Evolutionary conservation across 2,888 invertebrate species (phyloP), one percentile per base, ranked within the genome.

Genomic region (Sturmia bella): DNA sequence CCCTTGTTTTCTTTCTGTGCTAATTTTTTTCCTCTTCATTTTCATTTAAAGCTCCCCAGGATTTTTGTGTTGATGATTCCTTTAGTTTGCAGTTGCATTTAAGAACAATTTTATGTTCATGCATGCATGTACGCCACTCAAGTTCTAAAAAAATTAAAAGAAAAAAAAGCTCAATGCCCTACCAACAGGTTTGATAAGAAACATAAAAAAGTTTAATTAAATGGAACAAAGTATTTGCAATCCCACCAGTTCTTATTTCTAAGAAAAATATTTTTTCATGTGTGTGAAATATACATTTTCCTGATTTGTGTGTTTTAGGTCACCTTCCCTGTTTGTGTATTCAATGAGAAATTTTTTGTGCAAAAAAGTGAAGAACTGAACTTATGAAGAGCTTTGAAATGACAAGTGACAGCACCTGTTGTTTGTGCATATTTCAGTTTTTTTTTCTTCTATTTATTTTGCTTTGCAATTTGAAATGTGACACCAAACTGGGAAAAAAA

Each of bases 331-430:
- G 19, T 11, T 13, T 45, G 5, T 24, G 21, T 50, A 6, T 32
- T 15, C 15, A 13, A 24, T 3, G 12, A 21, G 9, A 39, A n/a
- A 27, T 32, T 32, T 7, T 32, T 32, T 32, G 32, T 1, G 9
- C 32, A 32, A 32, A 32, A 32, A 32, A 32, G 7, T 32, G 9
- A 7, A 32, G 32, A 50, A 39, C n/a, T 19, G 9, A 21, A 37
- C 17, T 50, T 13, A 39, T 32, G 21, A 39, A 21, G 19, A 64
- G 37, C 37, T 61, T 37, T 52, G 11, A 69, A 43, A 52, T 52
- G 54, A 61, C 68, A 69, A 54, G 24, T 76, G 54, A 45, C 68
- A 76, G 37, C 76, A 75, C 75, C 68, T 68, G 75, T 68, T 61
- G 54, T 59, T 32, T 56, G 43, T 50, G 37, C 32, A 32, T 7